Evolutionary conservation across 2,888 invertebrate species (phyloP).

Genomic region (Physocephala rufipes): DNA sequence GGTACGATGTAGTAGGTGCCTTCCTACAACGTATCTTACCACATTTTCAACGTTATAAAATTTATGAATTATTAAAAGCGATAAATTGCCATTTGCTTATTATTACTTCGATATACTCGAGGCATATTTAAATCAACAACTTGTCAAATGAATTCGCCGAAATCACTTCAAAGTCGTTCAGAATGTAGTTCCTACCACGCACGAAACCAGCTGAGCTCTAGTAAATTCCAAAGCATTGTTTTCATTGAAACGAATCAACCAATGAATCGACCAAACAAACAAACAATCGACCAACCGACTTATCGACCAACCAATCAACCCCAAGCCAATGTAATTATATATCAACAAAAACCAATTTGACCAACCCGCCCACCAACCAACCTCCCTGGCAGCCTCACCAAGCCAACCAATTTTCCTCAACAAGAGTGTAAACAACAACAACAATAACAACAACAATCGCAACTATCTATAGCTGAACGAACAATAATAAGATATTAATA

Average conservation of each 20-base stretch:
- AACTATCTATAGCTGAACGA: neutral
- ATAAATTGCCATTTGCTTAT: neutral
- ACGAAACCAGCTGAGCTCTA: conserved; percentile 3
- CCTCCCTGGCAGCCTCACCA: too few relatives aligned
- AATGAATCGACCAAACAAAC: neutral
- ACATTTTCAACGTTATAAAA: too few relatives aligned
- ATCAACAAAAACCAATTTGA: too few relatives aligned
- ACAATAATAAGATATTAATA: neutral
- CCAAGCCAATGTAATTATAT: too few relatives aligned
- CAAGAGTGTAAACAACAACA: neutral
- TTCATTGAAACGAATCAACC: conserved; percentile 31
- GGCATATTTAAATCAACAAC: neutral
- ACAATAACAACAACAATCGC: neutral
- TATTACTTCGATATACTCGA: neutral
- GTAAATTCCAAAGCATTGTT: conserved; percentile 33
- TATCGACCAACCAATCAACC: too few relatives aligned
- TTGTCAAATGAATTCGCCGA: conserved; percentile 2
- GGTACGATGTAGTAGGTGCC: too few relatives aligned
- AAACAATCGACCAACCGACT: too few relatives aligned
- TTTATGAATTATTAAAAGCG: too few relatives aligned
- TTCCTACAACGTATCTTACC: too few relatives aligned
- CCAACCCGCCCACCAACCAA: too few relatives aligned
- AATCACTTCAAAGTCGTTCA: neutral
- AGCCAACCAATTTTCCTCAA: too few relatives aligned
- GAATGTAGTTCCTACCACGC: neutral